Base-by-base conservation (phyloP, 2,888 invertebrate genomes). In the Nipponacmea schrenckii region DNA sequence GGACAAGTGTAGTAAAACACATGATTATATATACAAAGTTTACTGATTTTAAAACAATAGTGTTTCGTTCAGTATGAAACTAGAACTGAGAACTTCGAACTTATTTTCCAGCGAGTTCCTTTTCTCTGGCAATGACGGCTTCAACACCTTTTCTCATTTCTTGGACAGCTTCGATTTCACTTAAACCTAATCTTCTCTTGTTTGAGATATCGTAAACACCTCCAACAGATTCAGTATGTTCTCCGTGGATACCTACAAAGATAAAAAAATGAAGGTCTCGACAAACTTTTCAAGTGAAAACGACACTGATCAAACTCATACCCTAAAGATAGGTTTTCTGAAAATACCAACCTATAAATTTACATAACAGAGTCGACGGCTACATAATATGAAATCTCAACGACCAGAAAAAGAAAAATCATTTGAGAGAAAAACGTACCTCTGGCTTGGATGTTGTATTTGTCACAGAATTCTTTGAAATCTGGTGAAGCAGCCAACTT, bases 391-490 rank as follows among this genome's bases (percentile, higher is more conserved):
- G 2, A 4, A 4, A 3, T 17, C 50, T 50, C 17, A 7, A n/a
- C 5, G 20, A 56, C 5, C 56, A n/a, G 20, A 56, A 56, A 20
- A 56, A 7, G 20, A 24, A 46, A 46, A n/a, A 56, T 20, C 2
- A 20, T 20, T n/a, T 56, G 8, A 50, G 8, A 20, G 10, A 14
- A 1, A 20, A 95, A 46, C 69, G 64, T 63, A 80, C 87, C 89
- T 81, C 93, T 91, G 78, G 94, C 92, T 82, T 93, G 92, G 14
- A 97, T 88, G 4, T 95, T 94, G 76, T 95, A 91, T 77, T 94
- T 93, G 4, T 93, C 92, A 87, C 95, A 95, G 70, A 96, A 90
- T 83, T 94, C 93, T 76, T 93, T 92, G 82, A 96, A 91, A 84
- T 94, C 93, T 2, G 94, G 93, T 10, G 92, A 90, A 84, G 93